Percentiles rank a stretch among this genome's conserved stretches.
These are phyloP conservation scores for Medauroidea extradentata DNA, from an alignment of 1,140 invertebrate genomes.

Conservation along the genomic window DNA sequence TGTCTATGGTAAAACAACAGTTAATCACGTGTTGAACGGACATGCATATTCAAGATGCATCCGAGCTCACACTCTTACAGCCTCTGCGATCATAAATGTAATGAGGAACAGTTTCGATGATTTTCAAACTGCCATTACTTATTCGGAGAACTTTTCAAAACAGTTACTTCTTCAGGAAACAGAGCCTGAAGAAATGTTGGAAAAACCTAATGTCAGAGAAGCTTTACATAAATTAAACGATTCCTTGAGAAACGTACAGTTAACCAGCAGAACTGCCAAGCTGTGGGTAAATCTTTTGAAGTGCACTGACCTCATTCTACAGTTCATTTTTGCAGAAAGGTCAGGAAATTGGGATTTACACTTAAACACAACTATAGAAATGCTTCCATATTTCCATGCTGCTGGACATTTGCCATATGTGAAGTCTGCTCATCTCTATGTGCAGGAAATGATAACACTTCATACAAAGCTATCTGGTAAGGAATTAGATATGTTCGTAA, in stretches of 20 bases:
- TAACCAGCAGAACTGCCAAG: constrained; percentile 1
- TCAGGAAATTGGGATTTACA: constrained; percentile 8
- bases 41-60: not conserved
- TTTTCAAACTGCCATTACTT: not conserved
- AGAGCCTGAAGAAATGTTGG: not conserved
- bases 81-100: not conserved
- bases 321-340: constrained; percentile 3
- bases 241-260: not conserved
- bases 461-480: too few species aligned
- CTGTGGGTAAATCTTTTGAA: constrained; percentile 4
- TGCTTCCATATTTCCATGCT: too few species aligned
- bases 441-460: too few species aligned
- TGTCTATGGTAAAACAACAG: constrained; percentile 32
- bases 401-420: too few species aligned
- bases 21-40: constrained; percentile 31
- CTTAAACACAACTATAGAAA: not conserved
- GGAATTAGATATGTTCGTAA: too few species aligned
- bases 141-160: too few species aligned
- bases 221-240: not conserved
- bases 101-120: not conserved
- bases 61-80: not conserved
- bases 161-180: not conserved
- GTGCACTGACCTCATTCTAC: not conserved
- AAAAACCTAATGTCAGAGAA: not conserved
- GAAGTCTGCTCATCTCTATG: too few species aligned